phyloP scores from a whole-genome alignment of 35 echinoderm and acorn worm species.

The Holothuria glaberrima region DNA sequence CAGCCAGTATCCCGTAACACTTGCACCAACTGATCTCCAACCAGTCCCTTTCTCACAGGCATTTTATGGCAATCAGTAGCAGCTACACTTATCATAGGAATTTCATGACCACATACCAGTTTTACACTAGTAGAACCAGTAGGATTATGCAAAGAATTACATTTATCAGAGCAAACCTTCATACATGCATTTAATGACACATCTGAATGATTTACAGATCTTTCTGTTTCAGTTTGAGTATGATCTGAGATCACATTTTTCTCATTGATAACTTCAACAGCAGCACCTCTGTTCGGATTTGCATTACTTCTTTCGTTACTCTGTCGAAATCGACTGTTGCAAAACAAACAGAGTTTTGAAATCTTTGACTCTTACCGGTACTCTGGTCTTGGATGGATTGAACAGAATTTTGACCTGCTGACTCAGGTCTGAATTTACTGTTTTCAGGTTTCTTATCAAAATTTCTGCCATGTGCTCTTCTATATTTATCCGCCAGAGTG shows the following conservation, averaged over 20 bases:
- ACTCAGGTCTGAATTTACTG: background rate
- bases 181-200: background rate
- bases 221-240: no score
- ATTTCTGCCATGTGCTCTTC: conserved; percentile 31
- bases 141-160: background rate
- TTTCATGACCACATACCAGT: background rate
- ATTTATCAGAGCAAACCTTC: background rate
- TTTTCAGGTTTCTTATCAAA: background rate
- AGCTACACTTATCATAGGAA: conserved; percentile 34
- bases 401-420: background rate
- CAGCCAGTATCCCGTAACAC: conserved; percentile 41
- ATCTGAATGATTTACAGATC: no score
- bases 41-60: background rate
- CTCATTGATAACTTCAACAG: no score
- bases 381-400: background rate
- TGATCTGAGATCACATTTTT: no score
- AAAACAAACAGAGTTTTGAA: conserved; percentile 10
- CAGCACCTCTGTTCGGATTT: no score
- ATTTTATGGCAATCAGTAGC: background rate
- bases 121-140: background rate
- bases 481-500: conserved; percentile 57
- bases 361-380: background rate
- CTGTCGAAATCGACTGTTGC: background rate
- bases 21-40: background rate
- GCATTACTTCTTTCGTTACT: no score